A percentile compares a stretch with the other conserved stretches of the same genome.
phyloP scores from a whole-genome alignment of 2,797 vertebrate species.

The Spheniscus humboldti region DNA sequence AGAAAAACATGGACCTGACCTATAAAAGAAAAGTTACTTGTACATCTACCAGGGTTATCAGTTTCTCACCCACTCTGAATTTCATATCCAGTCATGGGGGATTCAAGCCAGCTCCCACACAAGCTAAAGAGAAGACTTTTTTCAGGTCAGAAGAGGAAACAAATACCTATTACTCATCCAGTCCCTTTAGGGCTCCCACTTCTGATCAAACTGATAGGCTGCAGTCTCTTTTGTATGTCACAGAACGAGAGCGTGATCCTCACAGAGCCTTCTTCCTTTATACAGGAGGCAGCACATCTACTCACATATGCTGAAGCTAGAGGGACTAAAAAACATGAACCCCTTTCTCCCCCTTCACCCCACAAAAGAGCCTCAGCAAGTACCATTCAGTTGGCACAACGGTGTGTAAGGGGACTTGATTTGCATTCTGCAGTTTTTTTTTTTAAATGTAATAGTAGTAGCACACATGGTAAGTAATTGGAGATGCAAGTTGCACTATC shows the following conservation, averaged over 20 bases:
- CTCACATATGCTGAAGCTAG: background rate
- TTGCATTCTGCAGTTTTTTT: background rate
- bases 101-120: background rate
- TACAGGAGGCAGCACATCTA: background rate
- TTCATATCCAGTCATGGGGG: background rate
- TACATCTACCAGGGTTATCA: background rate
- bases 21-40: background rate
- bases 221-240: background rate
- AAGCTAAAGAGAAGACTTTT: background rate
- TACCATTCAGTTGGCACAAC: background rate
- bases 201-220: background rate
- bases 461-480: background rate
- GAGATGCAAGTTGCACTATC: background rate
- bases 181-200: background rate
- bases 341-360: background rate
- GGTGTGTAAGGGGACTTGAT: too few species aligned
- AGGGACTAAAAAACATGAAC: background rate
- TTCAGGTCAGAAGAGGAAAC: background rate
- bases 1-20: background rate
- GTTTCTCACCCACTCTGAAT: background rate
- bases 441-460: background rate
- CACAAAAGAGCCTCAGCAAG: background rate
- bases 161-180: background rate
- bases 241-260: background rate
- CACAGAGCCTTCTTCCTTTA: background rate